Evolutionary conservation across 2,113 vertebrate genomes (phyloP), one percentile per base, ranked within the genome.

Genomic region (Gracilinanus agilis): DNA sequence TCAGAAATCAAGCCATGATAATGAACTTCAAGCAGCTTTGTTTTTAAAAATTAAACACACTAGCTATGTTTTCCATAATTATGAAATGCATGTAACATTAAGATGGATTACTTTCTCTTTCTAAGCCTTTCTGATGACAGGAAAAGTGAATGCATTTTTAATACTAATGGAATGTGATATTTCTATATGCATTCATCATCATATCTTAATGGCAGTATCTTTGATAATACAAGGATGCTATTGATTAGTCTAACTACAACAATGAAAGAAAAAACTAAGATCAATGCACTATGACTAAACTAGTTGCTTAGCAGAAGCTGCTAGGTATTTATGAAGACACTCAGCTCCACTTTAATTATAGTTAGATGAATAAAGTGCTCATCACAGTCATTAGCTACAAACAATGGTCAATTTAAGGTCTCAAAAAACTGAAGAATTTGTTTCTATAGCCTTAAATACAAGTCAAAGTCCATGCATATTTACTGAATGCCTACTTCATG

Each of bases 161-260:
- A 94, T 94, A 95, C 44, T 97, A 97, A 96, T 95, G 94, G 93
- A 93, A 94, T 88, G 10, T 94, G 44, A 89, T 89, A 54, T 92
- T 16, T 88, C 54, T 29, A 34, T 53, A 92, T 67, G 89, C 94
- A 89, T 93, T 95, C 88, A 93, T 89, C 88, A 44, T 97, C 92
- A 96, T 90, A 90, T 95, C 96, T 95, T 97, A 97, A 95, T 96
- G n/a, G 94, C 95, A 58, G 12, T 96, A 93, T 96, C 24, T 96
- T 95, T 54, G 89, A 93, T 55, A 96, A 95, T 3, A 92, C 89
- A 75, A 93, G 89, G 95, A 92, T 90, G 91, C 67, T 96, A 97
- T 83, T 4, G 94, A 97, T 94, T 75, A 67, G 54, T 95, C 89
- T 94, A 97, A 95, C 94, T 93, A 95, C 83, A 93, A 94, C 53